phyloP scores from a whole-genome alignment of 2,797 vertebrate species.

The Toxotes lorentzi region DNA sequence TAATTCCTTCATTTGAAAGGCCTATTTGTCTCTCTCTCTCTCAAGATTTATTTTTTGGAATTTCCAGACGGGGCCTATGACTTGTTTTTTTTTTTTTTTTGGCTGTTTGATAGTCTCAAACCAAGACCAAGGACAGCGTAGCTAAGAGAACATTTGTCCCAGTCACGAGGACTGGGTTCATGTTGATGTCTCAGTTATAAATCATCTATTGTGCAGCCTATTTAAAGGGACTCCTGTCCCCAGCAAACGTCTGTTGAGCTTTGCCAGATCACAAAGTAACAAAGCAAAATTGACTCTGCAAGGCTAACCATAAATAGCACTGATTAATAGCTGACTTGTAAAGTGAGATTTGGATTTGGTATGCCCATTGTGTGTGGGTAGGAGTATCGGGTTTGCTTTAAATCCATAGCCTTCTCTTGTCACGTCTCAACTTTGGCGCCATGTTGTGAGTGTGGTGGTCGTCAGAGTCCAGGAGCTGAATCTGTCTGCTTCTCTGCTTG shows the following conservation, averaged over 20 bases:
- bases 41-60: not conserved
- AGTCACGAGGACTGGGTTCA: not conserved
- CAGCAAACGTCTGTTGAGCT: not conserved
- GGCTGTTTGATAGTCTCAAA: not conserved
- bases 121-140: not conserved
- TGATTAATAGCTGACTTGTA: not conserved
- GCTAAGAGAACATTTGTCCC: not conserved
- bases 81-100: not conserved
- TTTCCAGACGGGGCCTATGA: not conserved
- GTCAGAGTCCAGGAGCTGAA: slow-evolving; percentile 59
- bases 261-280: slow-evolving; percentile 2
- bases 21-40: not conserved
- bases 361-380: not conserved
- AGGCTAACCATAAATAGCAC: slow-evolving; percentile 23
- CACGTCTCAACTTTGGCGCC: not conserved
- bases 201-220: not conserved
- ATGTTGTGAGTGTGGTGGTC: not conserved
- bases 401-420: slow-evolving; percentile 13
- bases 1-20: slow-evolving; percentile 1
- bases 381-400: not conserved
- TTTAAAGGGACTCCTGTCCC: not conserved
- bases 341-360: slow-evolving; percentile 4
- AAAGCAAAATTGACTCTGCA: slow-evolving; percentile 31
- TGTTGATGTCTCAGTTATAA: not conserved
- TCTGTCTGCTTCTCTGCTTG: slow-evolving; percentile 44